Percentiles rank a stretch among this genome's conserved stretches.
Evolutionary conservation across 2,888 invertebrate species (phyloP).

Genomic region (Luperina nickerlii): DNA sequence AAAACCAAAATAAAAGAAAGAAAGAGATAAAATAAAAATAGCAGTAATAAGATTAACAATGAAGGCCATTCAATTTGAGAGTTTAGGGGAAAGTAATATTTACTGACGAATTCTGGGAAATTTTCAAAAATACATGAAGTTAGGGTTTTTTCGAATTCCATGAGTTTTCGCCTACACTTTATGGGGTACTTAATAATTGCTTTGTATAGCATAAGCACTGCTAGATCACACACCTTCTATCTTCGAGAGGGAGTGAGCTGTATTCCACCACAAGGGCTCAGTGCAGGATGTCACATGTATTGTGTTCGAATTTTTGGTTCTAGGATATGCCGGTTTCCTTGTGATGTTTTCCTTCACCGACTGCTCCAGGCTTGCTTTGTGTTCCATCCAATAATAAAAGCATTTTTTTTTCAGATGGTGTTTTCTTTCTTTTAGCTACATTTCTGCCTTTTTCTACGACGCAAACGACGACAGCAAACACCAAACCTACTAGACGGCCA

Average conservation of each 20-base stretch:
- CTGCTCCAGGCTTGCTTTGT: too few relatives aligned
- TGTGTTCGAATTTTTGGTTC: background rate
- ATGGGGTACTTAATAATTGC: too few relatives aligned
- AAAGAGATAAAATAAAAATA: background rate
- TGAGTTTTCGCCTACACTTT: too few relatives aligned
- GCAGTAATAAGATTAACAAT: too few relatives aligned
- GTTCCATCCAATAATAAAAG: too few relatives aligned
- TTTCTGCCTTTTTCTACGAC: background rate
- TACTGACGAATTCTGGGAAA: too few relatives aligned
- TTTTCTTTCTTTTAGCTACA: background rate
- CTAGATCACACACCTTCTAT: background rate
- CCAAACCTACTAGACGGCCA: background rate
- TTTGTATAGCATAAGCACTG: background rate
- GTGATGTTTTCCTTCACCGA: background rate
- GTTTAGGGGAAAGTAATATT: too few relatives aligned
- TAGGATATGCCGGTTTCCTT: background rate
- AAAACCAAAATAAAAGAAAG: background rate
- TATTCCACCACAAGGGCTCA: background rate
- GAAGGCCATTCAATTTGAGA: too few relatives aligned
- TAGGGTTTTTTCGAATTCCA: too few relatives aligned
- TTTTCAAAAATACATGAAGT: too few relatives aligned
- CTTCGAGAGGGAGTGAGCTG: background rate
- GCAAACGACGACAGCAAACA: background rate
- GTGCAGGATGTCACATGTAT: background rate
- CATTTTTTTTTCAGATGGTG: conserved; percentile 14